Conservation (phyloP, 2,888 invertebrate species). For the Gandaritis pyraliata region DNA sequence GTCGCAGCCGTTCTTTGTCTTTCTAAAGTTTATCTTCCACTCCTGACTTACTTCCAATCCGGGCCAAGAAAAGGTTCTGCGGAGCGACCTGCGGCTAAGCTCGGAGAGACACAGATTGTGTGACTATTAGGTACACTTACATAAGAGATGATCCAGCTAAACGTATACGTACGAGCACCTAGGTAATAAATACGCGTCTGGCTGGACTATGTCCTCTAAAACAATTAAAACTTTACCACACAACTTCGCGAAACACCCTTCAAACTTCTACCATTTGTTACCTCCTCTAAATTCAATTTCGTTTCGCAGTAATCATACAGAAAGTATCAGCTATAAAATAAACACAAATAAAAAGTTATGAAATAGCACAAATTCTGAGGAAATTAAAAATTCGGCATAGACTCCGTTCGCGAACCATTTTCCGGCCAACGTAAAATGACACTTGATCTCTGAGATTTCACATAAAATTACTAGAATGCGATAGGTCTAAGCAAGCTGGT, state of each 20-base stretch:
- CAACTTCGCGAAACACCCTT: constrained; percentile 13
- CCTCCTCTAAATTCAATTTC: constrained; percentile 5
- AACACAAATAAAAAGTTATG: constrained; percentile 39
- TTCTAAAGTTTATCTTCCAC: no score
- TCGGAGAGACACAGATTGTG: no score
- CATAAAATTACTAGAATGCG: constrained; percentile 8
- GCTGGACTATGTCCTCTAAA: constrained; percentile 9
- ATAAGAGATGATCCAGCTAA: no score
- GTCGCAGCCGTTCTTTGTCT: no score
- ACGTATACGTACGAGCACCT: background rate
- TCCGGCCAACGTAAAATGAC: constrained; percentile 47
- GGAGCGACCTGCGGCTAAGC: no score
- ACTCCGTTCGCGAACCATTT: constrained; percentile 31
- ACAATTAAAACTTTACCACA: constrained; percentile 23
- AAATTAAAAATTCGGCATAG: constrained; percentile 42
- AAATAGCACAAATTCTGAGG: constrained; percentile 44
- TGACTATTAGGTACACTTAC: no score
- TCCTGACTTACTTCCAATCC: no score
- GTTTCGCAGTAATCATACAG: constrained; percentile 7
- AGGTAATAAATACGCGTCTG: constrained; percentile 15
- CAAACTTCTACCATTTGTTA: constrained; percentile 8
- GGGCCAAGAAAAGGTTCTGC: no score
- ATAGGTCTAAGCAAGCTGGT: constrained; percentile 51
- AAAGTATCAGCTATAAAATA: constrained; percentile 37
- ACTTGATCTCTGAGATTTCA: constrained; percentile 16